Conservation (phyloP, 2,797 vertebrate genomes). For the Zalophus californianus region DNA sequence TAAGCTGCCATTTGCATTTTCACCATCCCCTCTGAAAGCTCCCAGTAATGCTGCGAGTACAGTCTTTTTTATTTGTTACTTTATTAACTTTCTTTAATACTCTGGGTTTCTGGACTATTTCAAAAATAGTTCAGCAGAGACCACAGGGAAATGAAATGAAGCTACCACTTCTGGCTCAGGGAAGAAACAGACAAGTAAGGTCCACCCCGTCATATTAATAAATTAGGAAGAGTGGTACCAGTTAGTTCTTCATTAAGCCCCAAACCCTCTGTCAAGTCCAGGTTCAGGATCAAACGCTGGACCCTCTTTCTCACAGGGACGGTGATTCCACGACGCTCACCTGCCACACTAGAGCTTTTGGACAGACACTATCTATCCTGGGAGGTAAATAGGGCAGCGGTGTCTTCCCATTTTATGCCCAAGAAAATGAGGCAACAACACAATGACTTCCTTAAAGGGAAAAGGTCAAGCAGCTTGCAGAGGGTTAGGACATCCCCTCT, state of each 20-base stretch:
- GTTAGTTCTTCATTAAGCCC: not conserved
- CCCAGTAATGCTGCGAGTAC: not conserved
- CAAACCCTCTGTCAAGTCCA: not conserved
- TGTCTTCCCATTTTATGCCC: not conserved
- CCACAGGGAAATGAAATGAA: not conserved
- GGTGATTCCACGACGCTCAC: not conserved
- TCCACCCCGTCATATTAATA: not conserved
- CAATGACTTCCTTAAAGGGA: not conserved
- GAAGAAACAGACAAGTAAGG: not conserved
- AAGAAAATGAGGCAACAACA: not conserved
- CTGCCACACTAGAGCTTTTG: not conserved
- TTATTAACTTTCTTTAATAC: not conserved
- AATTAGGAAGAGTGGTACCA: not conserved
- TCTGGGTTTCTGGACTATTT: slow-evolving; percentile 12
- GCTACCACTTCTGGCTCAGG: not conserved
- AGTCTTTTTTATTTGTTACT: not conserved
- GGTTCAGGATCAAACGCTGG: not conserved
- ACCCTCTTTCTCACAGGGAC: not conserved
- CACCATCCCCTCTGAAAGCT: not conserved
- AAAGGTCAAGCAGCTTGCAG: not conserved
- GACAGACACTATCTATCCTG: not conserved
- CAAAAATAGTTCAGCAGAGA: slow-evolving; percentile 62
- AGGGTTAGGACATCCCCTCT: not conserved
- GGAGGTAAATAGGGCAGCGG: not conserved
- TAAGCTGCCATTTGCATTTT: slow-evolving; percentile 41